Evolutionary conservation across 2,113 vertebrate species (phyloP), one percentile per base, ranked within the genome.

Genomic region (Psittacara wagleri): DNA sequence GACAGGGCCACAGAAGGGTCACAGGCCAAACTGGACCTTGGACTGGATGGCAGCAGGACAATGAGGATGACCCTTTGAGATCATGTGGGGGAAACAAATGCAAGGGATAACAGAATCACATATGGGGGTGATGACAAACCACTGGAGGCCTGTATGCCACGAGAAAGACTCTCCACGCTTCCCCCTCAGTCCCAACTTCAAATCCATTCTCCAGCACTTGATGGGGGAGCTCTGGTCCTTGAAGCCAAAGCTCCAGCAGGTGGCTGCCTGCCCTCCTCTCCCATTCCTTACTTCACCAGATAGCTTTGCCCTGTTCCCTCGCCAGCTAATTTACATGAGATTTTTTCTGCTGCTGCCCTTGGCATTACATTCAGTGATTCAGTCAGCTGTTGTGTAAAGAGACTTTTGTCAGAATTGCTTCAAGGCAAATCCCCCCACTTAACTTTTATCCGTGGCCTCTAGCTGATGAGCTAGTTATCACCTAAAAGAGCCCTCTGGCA

Each of bases 371-470:
- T 91, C 90, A 83, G 62, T 24, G n/a, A 93, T 91, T 84, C 55
- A 87, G 86, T 95, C 91, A 95, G 76, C 80, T 83, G 89, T 61
- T 88, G 90, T 76, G 87, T 41, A 94, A 92, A 96, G 83, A 90
- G 72, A 92, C 73, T 93, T 92, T 92, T 84, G 86, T 92, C 68
- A 95, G 89, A 96, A 93, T 17, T 76, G 74, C 57, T 78, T 82
- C 95, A 94, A 97, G 96, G 61, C 94, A 96, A 97, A 97, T 94
- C 75, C 86, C 96, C 67, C 25, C 68, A 88, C 91, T 87, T 86
- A 86, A 85, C 44, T 94, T 94, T 94, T 91, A 94, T 73, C 77
- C 7, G 1, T 73, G 91, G 81, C 86, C 95, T 94, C 92, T 97
- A 92, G 92, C 84, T 95, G 88, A 82, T 86, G 86, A 95, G 80